phyloP scores from a whole-genome alignment of 2,113 vertebrate genomes.

The Sialia sialis region DNA sequence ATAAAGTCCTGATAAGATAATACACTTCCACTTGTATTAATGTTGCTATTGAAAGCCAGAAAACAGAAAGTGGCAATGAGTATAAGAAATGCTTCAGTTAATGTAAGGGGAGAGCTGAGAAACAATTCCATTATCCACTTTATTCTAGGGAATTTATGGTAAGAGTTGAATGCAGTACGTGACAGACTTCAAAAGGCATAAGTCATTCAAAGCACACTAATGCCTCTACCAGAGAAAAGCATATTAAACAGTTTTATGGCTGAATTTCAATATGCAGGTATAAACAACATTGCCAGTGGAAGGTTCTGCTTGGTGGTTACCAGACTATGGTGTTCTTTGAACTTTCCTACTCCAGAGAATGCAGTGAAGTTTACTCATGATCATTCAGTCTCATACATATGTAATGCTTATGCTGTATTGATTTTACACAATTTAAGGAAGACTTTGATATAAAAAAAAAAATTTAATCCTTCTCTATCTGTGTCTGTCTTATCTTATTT shows the following conservation, averaged over 20 bases:
- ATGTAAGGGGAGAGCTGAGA: conserved; percentile 2
- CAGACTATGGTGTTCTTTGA: neutral
- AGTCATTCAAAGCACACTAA: neutral
- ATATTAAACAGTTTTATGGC: neutral
- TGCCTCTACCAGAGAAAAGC: neutral
- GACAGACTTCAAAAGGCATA: conserved; percentile 12
- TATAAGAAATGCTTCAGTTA: conserved; percentile 28
- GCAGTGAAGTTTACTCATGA: neutral
- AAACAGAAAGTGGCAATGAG: neutral
- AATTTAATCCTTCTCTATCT: neutral
- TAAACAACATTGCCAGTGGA: neutral
- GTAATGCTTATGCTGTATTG: neutral
- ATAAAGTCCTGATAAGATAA: conserved; percentile 12
- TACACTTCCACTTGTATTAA: neutral
- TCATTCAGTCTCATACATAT: neutral
- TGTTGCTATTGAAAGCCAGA: neutral
- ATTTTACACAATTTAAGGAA: neutral
- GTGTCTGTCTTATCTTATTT: neutral
- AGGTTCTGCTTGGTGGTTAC: neutral
- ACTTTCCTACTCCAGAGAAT: neutral
- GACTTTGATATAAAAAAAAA: neutral
- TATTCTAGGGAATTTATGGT: conserved; percentile 28
- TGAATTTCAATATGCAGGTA: neutral
- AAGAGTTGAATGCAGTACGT: neutral
- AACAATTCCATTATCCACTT: neutral